Base-by-base conservation (phyloP, 2,113 vertebrate genomes). In the Ophiodon elongatus region DNA sequence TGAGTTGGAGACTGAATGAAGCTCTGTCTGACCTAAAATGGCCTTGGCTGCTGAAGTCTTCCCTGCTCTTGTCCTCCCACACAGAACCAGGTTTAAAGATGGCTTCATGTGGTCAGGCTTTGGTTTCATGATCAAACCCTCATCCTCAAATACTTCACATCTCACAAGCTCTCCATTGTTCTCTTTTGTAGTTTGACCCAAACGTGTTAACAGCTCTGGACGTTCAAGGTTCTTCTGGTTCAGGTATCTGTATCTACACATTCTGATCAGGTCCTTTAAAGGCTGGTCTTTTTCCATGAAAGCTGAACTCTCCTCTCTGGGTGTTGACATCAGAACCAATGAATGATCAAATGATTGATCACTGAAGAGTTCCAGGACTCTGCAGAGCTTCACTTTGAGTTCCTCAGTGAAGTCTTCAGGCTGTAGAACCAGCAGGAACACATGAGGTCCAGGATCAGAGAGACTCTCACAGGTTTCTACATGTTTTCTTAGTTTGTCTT, bases 361-460 rank as follows among this genome's bases (percentile, higher is more conserved):
- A n/a, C 84, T 72, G 19, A 89, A 73, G 6, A 1, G 4, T 13
- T 63, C 2, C 2, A 92, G 79, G 47, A 89, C n/a, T 11, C 0
- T 59, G 57, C 25, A 52, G 10, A 88, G 56, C 19, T 33, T 85
- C n/a, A 3, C 1, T 47, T 64, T 79, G 13, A 82, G 56, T 25
- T 82, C 23, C 41, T 79, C 35, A 31, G 63, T 89, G 81, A 90
- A 91, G 37, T 54, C 62, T 63, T 85, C 79, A 85, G 72, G 68
- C 67, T 88, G 75, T 1, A 91, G 69, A 57, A 90, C 80, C 82
- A 92, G 74, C 64, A 91, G 84, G 77, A 92, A 70, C 57, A 87
- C 76, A 37, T 90, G 88, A 88, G 89, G 90, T 68, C 90, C 91
- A 62, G 91, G 69, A 21, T 3, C 71, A 84, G 73, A 83, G 64